Base-by-base conservation (phyloP, 2,888 invertebrate species). In the Hydroisotoma schaefferi region DNA sequence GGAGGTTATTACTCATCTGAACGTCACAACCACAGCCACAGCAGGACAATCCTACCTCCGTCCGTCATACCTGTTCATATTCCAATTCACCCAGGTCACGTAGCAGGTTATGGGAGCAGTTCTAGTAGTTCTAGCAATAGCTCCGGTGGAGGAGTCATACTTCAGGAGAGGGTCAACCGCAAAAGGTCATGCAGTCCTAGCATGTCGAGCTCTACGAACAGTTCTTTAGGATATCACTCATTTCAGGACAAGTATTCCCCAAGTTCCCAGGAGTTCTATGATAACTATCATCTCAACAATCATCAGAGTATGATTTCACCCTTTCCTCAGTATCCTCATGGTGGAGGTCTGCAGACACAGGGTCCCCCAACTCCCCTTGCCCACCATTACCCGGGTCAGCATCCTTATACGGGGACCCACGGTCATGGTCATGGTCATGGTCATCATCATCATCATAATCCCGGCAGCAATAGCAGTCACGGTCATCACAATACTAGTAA, bases 161-260 rank as follows among this genome's bases (percentile, higher is more conserved):
- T n/a, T n/a, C 48, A 22, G 3, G 27, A 44, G 18, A 40, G 26
- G 5, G 43, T 43, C 33, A 44, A 61, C 15, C 40, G 71, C 5
- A 71, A 69, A 33, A 25, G 71, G 10, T 66, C 69, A 4, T 59
- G 63, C 8, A 63, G 54, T 18, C 63, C 71, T 0, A 62, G 64
- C 1, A 27, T 60, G 23, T 52, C 67, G 10, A 57, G 61, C 4
- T 67, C 67, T 2, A 52, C 49, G 5, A 10, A 44, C 6, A 52
- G 25, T 23, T 56, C 58, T 40, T 26, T 59, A 10, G 68, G 68
- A 4, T 68, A 68, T 43, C 68, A 68, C 38, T 65, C 68, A 22
- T 65, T 55, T 63, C 49, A 59, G 48, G 67, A 67, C 5, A 67
- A 69, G 38, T 51, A 59, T 6, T 59, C 65, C 5, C 44, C 65